Conservation (phyloP, 2,888 invertebrate genomes). For the Ophion obscuratus region DNA sequence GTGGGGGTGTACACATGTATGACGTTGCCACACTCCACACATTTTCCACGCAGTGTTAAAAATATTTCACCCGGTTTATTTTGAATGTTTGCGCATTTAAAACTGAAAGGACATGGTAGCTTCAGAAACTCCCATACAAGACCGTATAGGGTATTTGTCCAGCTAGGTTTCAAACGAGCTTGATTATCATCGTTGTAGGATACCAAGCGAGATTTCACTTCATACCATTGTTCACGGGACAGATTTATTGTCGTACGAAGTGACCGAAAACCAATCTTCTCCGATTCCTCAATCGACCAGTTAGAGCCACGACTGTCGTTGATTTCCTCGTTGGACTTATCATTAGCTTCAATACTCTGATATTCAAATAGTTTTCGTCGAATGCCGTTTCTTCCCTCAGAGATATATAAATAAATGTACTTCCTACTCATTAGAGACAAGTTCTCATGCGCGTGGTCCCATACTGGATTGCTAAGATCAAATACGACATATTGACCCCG, state of each 20-base stretch:
- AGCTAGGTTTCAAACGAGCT: neutral
- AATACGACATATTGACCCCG: neutral
- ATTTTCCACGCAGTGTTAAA: neutral
- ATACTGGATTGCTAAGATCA: neutral
- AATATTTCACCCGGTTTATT: neutral
- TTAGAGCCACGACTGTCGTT: slow-evolving; percentile 10
- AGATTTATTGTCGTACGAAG: neutral
- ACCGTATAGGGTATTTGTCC: neutral
- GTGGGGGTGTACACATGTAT: neutral
- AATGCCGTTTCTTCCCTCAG: slow-evolving; percentile 7
- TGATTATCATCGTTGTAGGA: slow-evolving; percentile 2
- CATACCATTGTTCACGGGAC: neutral
- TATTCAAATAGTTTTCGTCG: neutral
- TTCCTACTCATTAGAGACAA: neutral
- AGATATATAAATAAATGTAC: neutral
- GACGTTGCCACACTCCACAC: slow-evolving; percentile 2
- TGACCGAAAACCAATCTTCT: neutral
- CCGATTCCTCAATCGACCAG: slow-evolving; percentile 6
- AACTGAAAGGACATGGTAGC: neutral
- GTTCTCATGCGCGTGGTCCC: neutral
- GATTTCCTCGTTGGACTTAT: neutral
- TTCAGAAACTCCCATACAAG: neutral
- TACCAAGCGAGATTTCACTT: neutral
- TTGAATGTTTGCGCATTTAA: neutral
- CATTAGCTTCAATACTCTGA: neutral